Evolutionary conservation across 1,140 invertebrate species (phyloP).

Genomic region (Scylla paramamosain): DNA sequence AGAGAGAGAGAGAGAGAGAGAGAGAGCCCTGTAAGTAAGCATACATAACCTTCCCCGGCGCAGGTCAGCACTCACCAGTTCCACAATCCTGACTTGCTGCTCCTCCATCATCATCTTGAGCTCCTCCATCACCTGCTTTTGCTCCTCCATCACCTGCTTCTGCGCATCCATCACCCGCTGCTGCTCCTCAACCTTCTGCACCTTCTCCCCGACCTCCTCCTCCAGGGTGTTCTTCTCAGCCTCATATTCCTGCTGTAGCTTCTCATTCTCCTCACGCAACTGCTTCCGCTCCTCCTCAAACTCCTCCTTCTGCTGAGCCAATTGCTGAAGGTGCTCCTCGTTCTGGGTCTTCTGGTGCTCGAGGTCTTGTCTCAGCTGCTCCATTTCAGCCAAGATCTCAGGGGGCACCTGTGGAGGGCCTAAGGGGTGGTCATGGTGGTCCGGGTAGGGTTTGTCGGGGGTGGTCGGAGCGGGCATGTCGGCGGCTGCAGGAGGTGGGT

Average conservation of each 20-base stretch:
- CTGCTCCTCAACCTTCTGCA: slow-evolving; percentile 59
- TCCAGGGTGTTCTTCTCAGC: not conserved
- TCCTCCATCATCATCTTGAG: slow-evolving; percentile 61
- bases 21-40: no score
- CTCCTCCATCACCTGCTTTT: slow-evolving; percentile 62
- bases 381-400: slow-evolving; percentile 27
- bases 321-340: slow-evolving; percentile 43
- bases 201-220: not conserved
- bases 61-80: slow-evolving; percentile 33
- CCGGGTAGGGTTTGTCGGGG: not conserved
- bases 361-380: not conserved
- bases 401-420: not conserved
- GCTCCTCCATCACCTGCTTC: slow-evolving; percentile 61
- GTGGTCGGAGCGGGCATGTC: not conserved
- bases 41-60: no score
- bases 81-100: slow-evolving; percentile 51
- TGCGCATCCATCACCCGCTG: slow-evolving; percentile 53
- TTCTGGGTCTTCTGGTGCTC: slow-evolving; percentile 48
- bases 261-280: slow-evolving; percentile 23
- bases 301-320: slow-evolving; percentile 36
- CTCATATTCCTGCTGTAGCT: not conserved
- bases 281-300: slow-evolving; percentile 38
- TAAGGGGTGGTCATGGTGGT: not conserved
- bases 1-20: not conserved
- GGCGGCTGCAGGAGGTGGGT: not conserved